Base-by-base conservation (phyloP, 2,797 vertebrate genomes). In the Amblyopsis hoosieri region DNA sequence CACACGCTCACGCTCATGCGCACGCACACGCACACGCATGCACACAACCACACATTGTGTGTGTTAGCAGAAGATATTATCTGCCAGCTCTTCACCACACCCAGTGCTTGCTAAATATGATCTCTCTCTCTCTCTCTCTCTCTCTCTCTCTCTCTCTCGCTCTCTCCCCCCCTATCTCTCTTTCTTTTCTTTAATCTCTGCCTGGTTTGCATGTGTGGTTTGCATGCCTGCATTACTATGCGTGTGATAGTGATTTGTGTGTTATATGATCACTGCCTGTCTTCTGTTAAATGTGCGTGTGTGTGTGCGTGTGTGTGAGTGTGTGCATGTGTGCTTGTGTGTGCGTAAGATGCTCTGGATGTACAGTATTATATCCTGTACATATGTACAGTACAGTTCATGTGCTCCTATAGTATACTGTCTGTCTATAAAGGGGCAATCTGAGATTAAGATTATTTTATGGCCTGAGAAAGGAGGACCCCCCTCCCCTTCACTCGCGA, bases 21-120 rank as follows among this genome's bases (percentile, higher is more conserved):
- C 49, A 45, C 45, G 17, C 59, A 59, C 53, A 37, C 52, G 7
- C 56, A 75, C 60, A 80, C 71, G 78, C 75, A 57, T 11, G 11
- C 56, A 48, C 57, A 29, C 57, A n/a, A 23, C 23, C 57, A 47
- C 49, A 48, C 74, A 64, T 75, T 71, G 62, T 76, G 69, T 67
- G 0, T 76, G 63, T 83, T 78, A 62, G 76, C 57, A 76, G 52
- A 73, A 84, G 78, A 85, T 85, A 79, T 33, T 66, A 83, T 89
- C 81, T 79, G 59, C 75, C 53, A 50, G 72, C 71, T 69, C 74
- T 66, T 62, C 62, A 64, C 64, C 65, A 69, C 70, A 66, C 72
- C 73, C 64, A 17, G 42, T 72, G 74, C 74, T 3, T 74, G 64
- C 70, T 69, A 71, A 71, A 85, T 79, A 79, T 80, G 84, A 79